A percentile compares a stretch with the other conserved stretches of the same genome.
Conservation (phyloP, 2,113 vertebrate genomes). For the Ictidomys tridecemlineatus region DNA sequence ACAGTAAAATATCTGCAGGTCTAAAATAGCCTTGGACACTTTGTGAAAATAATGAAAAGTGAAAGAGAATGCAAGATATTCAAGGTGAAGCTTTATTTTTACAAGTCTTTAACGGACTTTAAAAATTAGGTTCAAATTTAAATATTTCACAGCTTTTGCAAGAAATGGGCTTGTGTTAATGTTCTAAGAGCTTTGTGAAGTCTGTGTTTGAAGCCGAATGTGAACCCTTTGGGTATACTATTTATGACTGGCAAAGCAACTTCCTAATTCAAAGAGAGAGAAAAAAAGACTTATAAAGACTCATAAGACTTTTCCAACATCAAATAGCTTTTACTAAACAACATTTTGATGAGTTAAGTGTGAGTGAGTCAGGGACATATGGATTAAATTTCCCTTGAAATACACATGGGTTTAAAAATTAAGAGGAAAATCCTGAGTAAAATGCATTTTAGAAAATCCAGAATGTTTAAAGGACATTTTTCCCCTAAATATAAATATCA, state of each 20-base stretch:
- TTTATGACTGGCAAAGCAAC: conserved; percentile 74
- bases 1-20: conserved; percentile 12
- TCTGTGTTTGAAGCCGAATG: conserved; percentile 65
- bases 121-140: conserved; percentile 77
- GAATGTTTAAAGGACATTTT: conserved; percentile 62
- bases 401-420: conserved; percentile 82
- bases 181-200: conserved; percentile 42
- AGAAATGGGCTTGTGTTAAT: conserved; percentile 19
- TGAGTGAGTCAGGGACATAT: conserved; percentile 84
- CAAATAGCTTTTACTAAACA: conserved; percentile 84
- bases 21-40: background rate
- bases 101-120: conserved; percentile 7
- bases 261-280: conserved; percentile 80
- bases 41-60: conserved; percentile 12
- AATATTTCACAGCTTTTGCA: conserved; percentile 73
- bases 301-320: conserved; percentile 81
- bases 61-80: background rate
- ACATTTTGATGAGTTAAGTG: conserved; percentile 86
- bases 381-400: conserved; percentile 84
- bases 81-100: conserved; percentile 62
- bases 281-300: conserved; percentile 72
- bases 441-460: conserved; percentile 70
- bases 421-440: conserved; percentile 64
- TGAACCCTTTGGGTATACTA: conserved; percentile 67
- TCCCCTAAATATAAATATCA: conserved; percentile 42